Conservation (phyloP, 2,888 invertebrate genomes). For the Dendrolimus houi region DNA sequence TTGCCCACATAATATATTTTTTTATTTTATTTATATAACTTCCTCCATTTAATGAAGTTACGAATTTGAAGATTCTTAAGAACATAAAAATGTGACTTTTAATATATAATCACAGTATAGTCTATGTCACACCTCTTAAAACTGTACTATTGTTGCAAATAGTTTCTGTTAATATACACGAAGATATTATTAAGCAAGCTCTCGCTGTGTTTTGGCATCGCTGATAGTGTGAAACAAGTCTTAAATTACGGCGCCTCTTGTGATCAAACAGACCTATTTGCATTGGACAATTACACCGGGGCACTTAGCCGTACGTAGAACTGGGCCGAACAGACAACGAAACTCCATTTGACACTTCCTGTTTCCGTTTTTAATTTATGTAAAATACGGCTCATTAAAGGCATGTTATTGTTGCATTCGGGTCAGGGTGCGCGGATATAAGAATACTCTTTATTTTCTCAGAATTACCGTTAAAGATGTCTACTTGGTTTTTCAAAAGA, state of each 20-base stretch:
- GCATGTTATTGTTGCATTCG: constrained; percentile 28
- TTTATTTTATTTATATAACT: too few species aligned
- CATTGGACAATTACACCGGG: constrained; percentile 68
- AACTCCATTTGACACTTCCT: constrained; percentile 73
- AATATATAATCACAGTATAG: too few species aligned
- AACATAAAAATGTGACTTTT: too few species aligned
- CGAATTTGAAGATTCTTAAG: too few species aligned
- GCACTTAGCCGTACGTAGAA: constrained; percentile 66
- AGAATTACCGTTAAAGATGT: too few species aligned
- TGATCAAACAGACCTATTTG: constrained; percentile 57
- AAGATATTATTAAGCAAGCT: neutral
- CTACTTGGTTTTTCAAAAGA: neutral
- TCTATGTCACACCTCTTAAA: too few species aligned
- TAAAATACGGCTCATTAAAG: constrained; percentile 23
- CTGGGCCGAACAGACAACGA: constrained; percentile 69
- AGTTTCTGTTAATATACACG: too few species aligned
- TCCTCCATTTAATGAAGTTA: too few species aligned
- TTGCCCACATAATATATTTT: too few species aligned
- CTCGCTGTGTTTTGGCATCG: neutral
- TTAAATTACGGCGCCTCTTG: constrained; percentile 28
- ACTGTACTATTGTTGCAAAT: too few species aligned
- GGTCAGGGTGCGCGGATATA: constrained; percentile 40
- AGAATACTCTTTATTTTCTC: too few species aligned
- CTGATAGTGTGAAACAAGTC: neutral
- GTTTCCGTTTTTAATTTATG: constrained; percentile 51